Conservation (phyloP, 2,888 invertebrate genomes). For the Hermaeophaga mercurialis region DNA sequence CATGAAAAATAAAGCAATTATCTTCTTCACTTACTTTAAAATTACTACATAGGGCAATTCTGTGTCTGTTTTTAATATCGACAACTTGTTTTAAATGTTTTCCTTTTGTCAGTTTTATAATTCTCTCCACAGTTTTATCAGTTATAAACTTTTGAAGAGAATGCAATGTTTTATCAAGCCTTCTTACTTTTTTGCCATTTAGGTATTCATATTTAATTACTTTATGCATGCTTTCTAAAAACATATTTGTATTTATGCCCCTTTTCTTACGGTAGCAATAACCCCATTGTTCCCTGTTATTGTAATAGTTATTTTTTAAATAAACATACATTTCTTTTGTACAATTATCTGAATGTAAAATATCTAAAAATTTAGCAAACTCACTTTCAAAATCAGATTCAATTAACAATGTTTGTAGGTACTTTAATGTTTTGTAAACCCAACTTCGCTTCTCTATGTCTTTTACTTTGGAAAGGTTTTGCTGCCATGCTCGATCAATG, state of each 20-base stretch:
- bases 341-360: background rate
- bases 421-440: background rate
- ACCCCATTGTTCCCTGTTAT: background rate
- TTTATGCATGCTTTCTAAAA: background rate
- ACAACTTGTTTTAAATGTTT: conserved; percentile 4
- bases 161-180: conserved; percentile 2
- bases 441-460: background rate
- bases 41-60: background rate
- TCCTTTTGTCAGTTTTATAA: conserved; percentile 1
- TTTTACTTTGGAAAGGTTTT: background rate
- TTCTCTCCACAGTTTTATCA: background rate
- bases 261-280: conserved; percentile 3
- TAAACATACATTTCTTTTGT: background rate
- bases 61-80: conserved; percentile 4
- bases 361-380: background rate
- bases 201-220: background rate
- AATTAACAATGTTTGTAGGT: background rate
- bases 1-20: no score
- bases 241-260: conserved; percentile 8
- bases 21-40: no score
- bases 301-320: background rate
- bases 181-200: conserved; percentile 2
- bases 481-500: background rate
- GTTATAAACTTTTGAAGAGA: background rate
- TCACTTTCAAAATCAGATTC: background rate